phyloP scores from a whole-genome alignment of 2,113 vertebrate species.

The Petaurus breviceps region DNA sequence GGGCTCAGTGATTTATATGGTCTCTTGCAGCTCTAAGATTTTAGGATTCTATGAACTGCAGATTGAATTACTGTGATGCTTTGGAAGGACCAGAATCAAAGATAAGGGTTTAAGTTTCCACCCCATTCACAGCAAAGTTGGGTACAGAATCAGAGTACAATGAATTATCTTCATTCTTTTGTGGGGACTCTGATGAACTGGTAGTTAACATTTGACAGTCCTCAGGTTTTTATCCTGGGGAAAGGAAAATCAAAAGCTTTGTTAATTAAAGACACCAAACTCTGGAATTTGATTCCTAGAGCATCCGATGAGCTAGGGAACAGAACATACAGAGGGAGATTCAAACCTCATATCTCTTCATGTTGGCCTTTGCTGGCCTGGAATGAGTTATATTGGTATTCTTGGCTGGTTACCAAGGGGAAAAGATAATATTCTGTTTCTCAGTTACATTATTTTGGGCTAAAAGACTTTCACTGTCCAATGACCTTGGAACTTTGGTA shows the following conservation, averaged over 20 bases:
- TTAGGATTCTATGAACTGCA: slow-evolving; percentile 54
- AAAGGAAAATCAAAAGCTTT: slow-evolving; percentile 7
- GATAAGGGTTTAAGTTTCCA: slow-evolving; percentile 55
- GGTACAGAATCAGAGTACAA: neutral
- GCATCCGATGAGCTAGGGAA: neutral
- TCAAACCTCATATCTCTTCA: neutral
- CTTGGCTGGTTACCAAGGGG: neutral
- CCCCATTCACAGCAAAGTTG: slow-evolving; percentile 45
- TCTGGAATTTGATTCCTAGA: neutral
- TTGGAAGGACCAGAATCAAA: slow-evolving; percentile 58
- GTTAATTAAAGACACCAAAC: neutral
- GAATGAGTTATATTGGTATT: slow-evolving; percentile 6
- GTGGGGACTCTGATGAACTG: neutral
- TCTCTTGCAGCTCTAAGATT: neutral
- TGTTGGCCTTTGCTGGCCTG: neutral
- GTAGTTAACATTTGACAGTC: slow-evolving; percentile 20
- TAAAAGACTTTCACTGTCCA: neutral
- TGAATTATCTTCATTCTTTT: slow-evolving; percentile 40
- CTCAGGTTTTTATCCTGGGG: neutral
- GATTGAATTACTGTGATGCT: slow-evolving; percentile 51
- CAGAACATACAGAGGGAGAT: neutral
- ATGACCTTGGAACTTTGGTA: neutral
- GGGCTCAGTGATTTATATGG: neutral
- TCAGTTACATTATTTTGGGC: slow-evolving; percentile 8
- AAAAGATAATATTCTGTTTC: neutral